Conservation (phyloP, 2,113 vertebrate species). For the Pholis gunnellus region DNA sequence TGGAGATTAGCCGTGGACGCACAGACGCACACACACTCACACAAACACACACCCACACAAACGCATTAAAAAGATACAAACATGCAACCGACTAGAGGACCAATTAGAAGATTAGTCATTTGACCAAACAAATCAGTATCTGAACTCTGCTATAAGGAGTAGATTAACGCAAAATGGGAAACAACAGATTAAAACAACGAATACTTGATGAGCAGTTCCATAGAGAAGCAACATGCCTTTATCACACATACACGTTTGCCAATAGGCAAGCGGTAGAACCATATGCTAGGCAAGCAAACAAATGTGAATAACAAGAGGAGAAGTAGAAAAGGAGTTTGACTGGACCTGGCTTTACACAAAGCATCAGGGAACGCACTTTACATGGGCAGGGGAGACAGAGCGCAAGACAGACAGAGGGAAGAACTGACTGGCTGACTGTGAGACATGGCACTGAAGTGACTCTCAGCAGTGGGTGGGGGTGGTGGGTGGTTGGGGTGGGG, state of each 20-base stretch:
- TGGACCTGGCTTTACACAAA: conserved; percentile 12
- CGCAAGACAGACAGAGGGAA: conserved; percentile 43
- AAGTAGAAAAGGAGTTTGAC: neutral
- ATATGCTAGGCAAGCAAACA: conserved; percentile 5
- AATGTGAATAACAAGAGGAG: conserved; percentile 5
- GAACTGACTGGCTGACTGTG: conserved; percentile 25
- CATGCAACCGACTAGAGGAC: neutral
- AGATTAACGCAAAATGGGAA: neutral
- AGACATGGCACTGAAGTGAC: conserved; percentile 54
- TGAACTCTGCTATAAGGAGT: neutral
- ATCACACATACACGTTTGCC: conserved; percentile 8
- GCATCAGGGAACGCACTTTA: conserved; percentile 25
- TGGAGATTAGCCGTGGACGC: neutral
- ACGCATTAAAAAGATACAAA: conserved; percentile 6
- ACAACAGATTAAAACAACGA: conserved; percentile 5
- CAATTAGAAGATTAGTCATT: conserved; percentile 7
- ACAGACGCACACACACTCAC: neutral
- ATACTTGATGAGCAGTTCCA: conserved; percentile 7
- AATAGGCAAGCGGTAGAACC: conserved; percentile 21
- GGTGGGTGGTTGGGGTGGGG: conserved; percentile 6
- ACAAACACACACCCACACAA: no score
- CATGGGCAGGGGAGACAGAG: conserved; percentile 27
- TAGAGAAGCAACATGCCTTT: conserved; percentile 6
- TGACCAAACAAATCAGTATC: conserved; percentile 11
- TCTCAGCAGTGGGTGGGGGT: conserved; percentile 45